Conservation (phyloP, 2,888 invertebrate genomes). For the Melitaea athalia region DNA sequence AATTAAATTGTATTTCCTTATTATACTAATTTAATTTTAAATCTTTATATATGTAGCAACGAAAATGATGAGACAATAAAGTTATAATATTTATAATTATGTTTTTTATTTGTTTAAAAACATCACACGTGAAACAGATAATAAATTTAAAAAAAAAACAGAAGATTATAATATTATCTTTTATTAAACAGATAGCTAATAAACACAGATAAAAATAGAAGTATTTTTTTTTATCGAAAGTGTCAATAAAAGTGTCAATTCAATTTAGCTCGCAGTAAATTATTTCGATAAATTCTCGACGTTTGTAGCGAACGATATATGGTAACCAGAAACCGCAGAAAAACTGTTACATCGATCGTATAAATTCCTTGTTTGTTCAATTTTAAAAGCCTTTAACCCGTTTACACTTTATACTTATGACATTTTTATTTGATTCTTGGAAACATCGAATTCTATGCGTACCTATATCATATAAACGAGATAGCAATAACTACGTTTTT, state of each 20-base stretch:
- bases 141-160: neutral
- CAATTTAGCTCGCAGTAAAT: neutral
- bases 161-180: neutral
- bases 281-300: constrained; percentile 1
- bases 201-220: neutral
- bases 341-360: constrained; percentile 1
- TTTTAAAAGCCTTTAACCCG: neutral
- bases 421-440: neutral
- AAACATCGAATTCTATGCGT: neutral
- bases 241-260: constrained; percentile 6
- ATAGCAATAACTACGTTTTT: no score
- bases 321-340: neutral
- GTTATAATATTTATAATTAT: no score
- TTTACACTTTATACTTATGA: neutral
- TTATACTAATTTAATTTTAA: no score
- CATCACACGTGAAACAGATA: neutral
- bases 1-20: no score
- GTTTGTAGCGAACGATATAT: neutral
- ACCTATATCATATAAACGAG: no score
- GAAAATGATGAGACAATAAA: no score
- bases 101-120: no score
- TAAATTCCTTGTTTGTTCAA: neutral
- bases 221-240: neutral
- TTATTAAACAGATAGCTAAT: neutral
- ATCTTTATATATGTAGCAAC: no score